These are phyloP conservation scores for Leptothorax acervorum DNA, from an alignment of 2,888 invertebrate genomes.

Conservation along the genomic window DNA sequence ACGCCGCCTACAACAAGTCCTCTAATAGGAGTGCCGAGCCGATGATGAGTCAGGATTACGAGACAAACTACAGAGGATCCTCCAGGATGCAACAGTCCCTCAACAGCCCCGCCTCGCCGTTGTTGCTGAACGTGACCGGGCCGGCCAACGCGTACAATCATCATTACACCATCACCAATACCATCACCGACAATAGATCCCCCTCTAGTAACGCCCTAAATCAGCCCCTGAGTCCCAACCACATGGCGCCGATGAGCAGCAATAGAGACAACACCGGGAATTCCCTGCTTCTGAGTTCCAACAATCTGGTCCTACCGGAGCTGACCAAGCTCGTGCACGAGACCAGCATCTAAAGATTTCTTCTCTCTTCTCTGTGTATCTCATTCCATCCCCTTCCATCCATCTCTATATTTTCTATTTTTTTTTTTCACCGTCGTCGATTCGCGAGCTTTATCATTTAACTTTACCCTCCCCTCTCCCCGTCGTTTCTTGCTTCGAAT, in stretches of 20 bases:
- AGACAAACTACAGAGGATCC: constrained; percentile 83
- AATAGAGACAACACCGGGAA: constrained; percentile 80
- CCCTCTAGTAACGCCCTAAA: constrained; percentile 77
- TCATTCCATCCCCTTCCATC: constrained; percentile 40
- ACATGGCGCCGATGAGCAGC: constrained; percentile 76
- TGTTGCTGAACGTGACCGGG: constrained; percentile 83
- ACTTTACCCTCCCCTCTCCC: neutral
- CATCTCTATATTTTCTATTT: neutral
- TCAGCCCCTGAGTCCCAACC: constrained; percentile 78
- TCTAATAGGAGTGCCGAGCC: constrained; percentile 88
- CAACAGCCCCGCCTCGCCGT: constrained; percentile 83
- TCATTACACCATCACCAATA: constrained; percentile 77
- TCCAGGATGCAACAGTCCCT: constrained; percentile 77
- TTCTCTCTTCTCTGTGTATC: constrained; percentile 62
- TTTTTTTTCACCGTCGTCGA: neutral
- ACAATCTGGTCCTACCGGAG: constrained; percentile 86
- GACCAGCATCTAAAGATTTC: constrained; percentile 89
- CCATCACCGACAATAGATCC: constrained; percentile 76
- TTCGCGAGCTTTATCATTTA: constrained; percentile 1
- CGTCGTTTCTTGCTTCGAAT: neutral
- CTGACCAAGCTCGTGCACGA: constrained; percentile 90
- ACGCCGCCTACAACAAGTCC: constrained; percentile 84
- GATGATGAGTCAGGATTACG: constrained; percentile 88
- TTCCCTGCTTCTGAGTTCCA: constrained; percentile 82
- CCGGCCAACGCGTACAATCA: constrained; percentile 79